Base-by-base conservation (phyloP, 2,797 vertebrate species). In the Eupleurogrammus muticus region DNA sequence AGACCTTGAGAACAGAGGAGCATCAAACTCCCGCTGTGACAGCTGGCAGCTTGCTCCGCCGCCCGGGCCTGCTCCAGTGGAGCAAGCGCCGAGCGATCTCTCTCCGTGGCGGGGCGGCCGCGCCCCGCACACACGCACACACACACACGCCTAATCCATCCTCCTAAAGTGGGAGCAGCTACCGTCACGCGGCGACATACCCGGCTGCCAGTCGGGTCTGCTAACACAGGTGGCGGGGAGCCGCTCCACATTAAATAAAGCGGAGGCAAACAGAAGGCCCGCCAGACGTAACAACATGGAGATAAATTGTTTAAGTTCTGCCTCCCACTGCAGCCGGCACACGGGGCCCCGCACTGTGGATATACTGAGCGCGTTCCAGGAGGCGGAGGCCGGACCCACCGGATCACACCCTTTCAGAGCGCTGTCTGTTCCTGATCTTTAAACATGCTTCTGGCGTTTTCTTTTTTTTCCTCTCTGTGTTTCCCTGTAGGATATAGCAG, bases 251-350 rank as follows among this genome's bases (percentile, higher is more conserved):
- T 80, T 72, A 79, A 75, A 58, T 75, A 80, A 87, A 89, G 62
- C 80, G 53, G 71, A 85, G 79, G 38, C 71, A 78, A 91, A 83
- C 90, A 91, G 86, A 89, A 81, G 87, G 80, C 69, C 69, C 36
- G 67, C 61, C 77, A 79, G 72, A 82, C 73, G 21, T 66, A 72
- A 88, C 80, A 69, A 66, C 84, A 91, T 89, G 80, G 84, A 85
- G 86, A 93, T 85, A 80, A 81, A 92, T 92, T 64, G 89, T 58
- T 11, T 47, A n/a, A 44, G 73, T 44, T 73, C 51, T 51, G 36
- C 80, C 72, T 73, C 52, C n/a, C 40, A 54, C 24, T 75, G 1
- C 23, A 70, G 67, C 49, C 36, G 49, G 49, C 50, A 38, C 70
- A 48, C n/a, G n/a, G 28, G 28, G 51, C 72, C 56, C 48, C 21